A percentile compares a stretch with the other conserved stretches of the same genome.
phyloP scores from a whole-genome alignment of 1,140 invertebrate species.

The Lordiphosa mommai region DNA sequence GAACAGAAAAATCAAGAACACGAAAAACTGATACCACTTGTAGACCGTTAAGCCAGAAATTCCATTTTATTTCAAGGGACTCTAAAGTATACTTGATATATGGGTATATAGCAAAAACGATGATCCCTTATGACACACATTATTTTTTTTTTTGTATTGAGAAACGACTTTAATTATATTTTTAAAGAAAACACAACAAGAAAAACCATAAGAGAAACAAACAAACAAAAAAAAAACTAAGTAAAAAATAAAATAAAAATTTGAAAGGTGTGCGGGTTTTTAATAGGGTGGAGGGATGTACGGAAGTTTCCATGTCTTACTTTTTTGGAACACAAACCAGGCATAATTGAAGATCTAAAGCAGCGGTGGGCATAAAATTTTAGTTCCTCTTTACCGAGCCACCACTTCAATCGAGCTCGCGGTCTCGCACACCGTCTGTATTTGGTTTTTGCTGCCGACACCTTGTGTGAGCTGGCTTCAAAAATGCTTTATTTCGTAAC shows the following conservation, averaged over 20 bases:
- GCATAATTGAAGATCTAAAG: too few relatives aligned
- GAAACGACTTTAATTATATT: constrained; percentile 49
- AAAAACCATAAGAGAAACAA: constrained; percentile 20
- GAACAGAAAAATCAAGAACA: constrained; percentile 12
- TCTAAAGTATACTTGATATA: constrained; percentile 1
- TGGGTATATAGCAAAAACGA: constrained; percentile 35
- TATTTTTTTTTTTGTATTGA: constrained; percentile 52
- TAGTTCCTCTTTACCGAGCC: too few relatives aligned
- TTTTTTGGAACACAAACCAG: too few relatives aligned
- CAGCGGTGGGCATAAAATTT: too few relatives aligned
- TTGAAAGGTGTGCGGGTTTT: background rate
- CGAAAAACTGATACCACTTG: constrained; percentile 26
- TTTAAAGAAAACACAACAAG: constrained; percentile 32
- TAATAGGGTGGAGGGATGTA: too few relatives aligned
- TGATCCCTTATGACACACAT: constrained; percentile 30
- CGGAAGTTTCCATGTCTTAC: too few relatives aligned
- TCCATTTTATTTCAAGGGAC: constrained; percentile 3
- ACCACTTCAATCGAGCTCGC: too few relatives aligned
- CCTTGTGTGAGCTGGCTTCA: too few relatives aligned
- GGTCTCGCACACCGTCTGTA: too few relatives aligned
- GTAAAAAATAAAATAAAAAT: constrained; percentile 1
- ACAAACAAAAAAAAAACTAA: background rate
- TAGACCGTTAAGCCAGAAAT: constrained; percentile 52
- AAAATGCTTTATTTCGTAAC: too few relatives aligned
- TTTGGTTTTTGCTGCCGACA: too few relatives aligned